A percentile compares a stretch with the other conserved stretches of the same genome.
Evolutionary conservation across 1,140 invertebrate genomes (phyloP).

Genomic region (Drosophila seguyi): DNA sequence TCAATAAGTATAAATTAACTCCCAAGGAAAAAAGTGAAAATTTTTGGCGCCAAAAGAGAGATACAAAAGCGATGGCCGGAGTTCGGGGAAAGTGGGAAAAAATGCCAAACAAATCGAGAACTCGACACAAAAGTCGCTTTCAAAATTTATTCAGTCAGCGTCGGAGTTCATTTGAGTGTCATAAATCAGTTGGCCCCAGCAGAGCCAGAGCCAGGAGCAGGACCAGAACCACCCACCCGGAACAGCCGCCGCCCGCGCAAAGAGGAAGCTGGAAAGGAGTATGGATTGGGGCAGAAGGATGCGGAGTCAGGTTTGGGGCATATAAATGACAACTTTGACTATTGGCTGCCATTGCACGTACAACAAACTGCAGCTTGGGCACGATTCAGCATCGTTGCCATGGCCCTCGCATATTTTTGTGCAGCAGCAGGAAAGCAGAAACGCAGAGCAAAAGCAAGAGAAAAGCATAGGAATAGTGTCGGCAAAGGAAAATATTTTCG

Average conservation of each 20-base stretch:
- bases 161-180: slow-evolving; percentile 82
- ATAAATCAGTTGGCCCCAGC: slow-evolving; percentile 71
- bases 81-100: slow-evolving; percentile 36
- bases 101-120: slow-evolving; percentile 60
- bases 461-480: slow-evolving; percentile 7
- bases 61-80: neutral
- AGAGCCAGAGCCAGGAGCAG: slow-evolving; percentile 1
- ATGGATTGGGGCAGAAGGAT: neutral
- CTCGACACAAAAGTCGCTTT: slow-evolving; percentile 57
- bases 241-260: slow-evolving; percentile 11
- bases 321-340: slow-evolving; percentile 76
- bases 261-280: slow-evolving; percentile 24
- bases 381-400: slow-evolving; percentile 56
- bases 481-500: slow-evolving; percentile 63
- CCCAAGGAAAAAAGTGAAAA: slow-evolving; percentile 36
- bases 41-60: slow-evolving; percentile 55
- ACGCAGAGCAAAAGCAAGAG: neutral
- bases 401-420: slow-evolving; percentile 55
- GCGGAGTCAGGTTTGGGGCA: slow-evolving; percentile 29
- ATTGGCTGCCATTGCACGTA: slow-evolving; percentile 71
- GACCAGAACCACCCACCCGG: slow-evolving; percentile 24
- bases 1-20: neutral
- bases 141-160: slow-evolving; percentile 79
- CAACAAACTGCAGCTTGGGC: slow-evolving; percentile 72
- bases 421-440: slow-evolving; percentile 19